Evolutionary conservation across 2,113 vertebrate genomes (phyloP).

Genomic region (Solenodon paradoxus): DNA sequence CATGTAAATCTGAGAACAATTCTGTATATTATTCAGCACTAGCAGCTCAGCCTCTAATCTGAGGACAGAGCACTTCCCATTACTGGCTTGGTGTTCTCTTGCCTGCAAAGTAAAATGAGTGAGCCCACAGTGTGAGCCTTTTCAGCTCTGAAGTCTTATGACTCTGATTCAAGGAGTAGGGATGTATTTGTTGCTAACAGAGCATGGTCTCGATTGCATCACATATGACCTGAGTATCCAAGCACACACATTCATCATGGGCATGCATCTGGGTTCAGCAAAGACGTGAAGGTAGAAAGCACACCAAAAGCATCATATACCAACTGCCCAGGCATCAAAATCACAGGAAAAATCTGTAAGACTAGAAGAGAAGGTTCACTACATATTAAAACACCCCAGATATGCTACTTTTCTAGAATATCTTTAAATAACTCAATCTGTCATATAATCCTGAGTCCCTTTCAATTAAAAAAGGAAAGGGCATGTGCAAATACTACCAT

Average conservation of each 20-base stretch:
- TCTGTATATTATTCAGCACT: not conserved
- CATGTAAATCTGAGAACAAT: not conserved
- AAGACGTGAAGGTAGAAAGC: not conserved
- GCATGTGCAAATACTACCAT: not conserved
- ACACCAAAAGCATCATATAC: not conserved
- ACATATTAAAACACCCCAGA: not conserved
- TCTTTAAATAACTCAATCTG: not conserved
- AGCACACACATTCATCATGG: not conserved
- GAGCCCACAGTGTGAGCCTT: not conserved
- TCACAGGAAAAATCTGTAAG: not conserved
- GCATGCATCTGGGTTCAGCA: accelerated
- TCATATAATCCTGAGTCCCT: not conserved
- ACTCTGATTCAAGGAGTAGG: not conserved
- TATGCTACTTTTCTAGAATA: not conserved
- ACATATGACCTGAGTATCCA: not conserved
- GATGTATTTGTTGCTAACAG: not conserved
- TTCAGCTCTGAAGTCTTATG: not conserved
- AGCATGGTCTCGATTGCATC: not conserved
- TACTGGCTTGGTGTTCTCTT: not conserved
- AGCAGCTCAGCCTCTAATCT: not conserved
- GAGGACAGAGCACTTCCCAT: not conserved
- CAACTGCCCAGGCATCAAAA: accelerated
- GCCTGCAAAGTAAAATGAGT: not conserved
- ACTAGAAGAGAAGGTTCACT: not conserved
- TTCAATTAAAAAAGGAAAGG: conserved; percentile 5